Evolutionary conservation across 2,797 vertebrate species (phyloP).

Genomic region (Acanthopagrus latus): DNA sequence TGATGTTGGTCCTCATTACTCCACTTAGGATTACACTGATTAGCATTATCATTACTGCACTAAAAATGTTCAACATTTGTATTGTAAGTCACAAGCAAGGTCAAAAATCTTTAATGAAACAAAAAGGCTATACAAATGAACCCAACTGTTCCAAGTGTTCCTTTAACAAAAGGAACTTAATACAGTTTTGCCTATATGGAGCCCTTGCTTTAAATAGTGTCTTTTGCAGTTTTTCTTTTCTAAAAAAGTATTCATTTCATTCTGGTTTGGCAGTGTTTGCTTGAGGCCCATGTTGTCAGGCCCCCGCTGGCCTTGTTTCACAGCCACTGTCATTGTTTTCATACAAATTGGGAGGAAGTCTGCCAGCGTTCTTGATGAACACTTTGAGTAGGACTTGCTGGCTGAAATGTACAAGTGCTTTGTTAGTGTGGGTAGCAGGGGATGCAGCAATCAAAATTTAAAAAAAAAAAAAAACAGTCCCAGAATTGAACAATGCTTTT

Average conservation of each 20-base stretch:
- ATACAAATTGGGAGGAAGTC: conserved; percentile 32
- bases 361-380: conserved; percentile 40
- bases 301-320: conserved; percentile 31
- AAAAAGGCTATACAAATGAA: neutral
- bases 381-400: neutral
- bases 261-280: conserved; percentile 12
- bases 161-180: neutral
- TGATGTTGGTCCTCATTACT: conserved; percentile 24
- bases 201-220: neutral
- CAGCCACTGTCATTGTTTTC: conserved; percentile 44
- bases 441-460: conserved; percentile 34
- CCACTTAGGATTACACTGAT: conserved; percentile 9
- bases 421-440: conserved; percentile 27
- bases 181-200: neutral
- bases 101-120: neutral
- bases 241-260: conserved; percentile 8
- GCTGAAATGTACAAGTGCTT: conserved; percentile 30
- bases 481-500: conserved; percentile 13
- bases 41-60: conserved; percentile 14
- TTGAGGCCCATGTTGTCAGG: conserved; percentile 25
- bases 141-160: neutral
- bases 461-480: conserved; percentile 13
- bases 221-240: neutral
- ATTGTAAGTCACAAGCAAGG: neutral
- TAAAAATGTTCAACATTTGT: neutral